Evolutionary conservation across 2,113 vertebrate species (phyloP), one percentile per base, ranked within the genome.

Genomic region (Thryonomys swinderianus): DNA sequence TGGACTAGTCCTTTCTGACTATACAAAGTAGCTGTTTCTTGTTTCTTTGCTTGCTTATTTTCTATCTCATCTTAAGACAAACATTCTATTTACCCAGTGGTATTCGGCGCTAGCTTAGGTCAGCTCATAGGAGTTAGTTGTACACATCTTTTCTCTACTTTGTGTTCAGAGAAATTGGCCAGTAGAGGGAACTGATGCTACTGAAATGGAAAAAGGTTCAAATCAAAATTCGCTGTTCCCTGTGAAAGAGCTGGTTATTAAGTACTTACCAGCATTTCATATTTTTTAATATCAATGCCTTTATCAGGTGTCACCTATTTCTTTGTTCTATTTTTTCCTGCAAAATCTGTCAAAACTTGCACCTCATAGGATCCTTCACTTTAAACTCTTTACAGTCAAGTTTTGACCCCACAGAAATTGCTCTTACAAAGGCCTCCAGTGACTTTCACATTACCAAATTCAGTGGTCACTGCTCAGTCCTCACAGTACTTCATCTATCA

Each of bases 261-360:
- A 88, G 82, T 88, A 55, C 17, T 85, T 93, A 89, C 3, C n/a
- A 84, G 57, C 2, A 42, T 64, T 84, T 13, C 37, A 79, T 11
- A 48, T 92, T 80, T n/a, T 57, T 62, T 37, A 1, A 79, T 18
- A 64, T 78, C 13, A 88, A 17, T 57, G 18, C 42, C 48, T 67
- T 91, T 40, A 78, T n/a, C 25, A 95, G 57, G 21, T 90, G 78
- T 73, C 23, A 91, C 59, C n/a, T 37, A 93, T 85, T 91, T 94
- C 80, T 96, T 94, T 76, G 42, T 30, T 67, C 32, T 9, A 9
- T 25, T 48, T 66, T 74, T 89, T 48, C 7, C 42, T 89, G 13
- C 17, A 95, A 91, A 96, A 91, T 42, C 27, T 20, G 51, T 69
- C 37, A 85, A 74, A 78, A 62, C 34, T 40, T 76, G 23, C 4